Evolutionary conservation across 2,888 invertebrate genomes (phyloP), one percentile per base, ranked within the genome.

Genomic region (Margaritifera margaritifera): DNA sequence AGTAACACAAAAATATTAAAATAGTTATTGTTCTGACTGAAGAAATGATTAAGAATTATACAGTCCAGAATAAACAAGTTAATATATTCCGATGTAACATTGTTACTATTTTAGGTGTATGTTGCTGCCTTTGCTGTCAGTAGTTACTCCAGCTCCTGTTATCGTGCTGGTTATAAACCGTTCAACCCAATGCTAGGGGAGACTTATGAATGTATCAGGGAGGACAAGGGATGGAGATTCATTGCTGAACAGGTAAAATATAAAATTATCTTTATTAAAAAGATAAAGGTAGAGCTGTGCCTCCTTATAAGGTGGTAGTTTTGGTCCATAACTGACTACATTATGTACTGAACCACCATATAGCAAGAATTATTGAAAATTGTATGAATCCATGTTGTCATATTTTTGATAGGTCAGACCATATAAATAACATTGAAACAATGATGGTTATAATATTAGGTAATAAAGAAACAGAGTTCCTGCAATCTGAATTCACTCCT

Each of bases 151-250:
- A 94, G 90, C 84, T 93, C 92, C 80, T 93, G 90, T 90, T 94
- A 92, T 81, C 89, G 95, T 63, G 95, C 95, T 54, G 95, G 94
- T 61, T 94, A 94, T 86, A 95, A 95, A 87, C 95, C 95, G 1
- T 95, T 95, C 91, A 95, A 95, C 91, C 95, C 95, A 22, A 90
- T 95, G 67, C 91, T 95, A 51, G 94, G 93, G 0, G 95, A 95
- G 91, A 95, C 95, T 0, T 95, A 94, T 89, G 95, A 95, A 90
- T 94, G 94, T 85, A 92, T 94, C 53, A 86, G 95, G 1, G 94
- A 93, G 79, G 95, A 95, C 84, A 92, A 93, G 82, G 94, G 94
- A 0, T 95, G 95, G 91, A 90, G 93, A 71, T 95, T 94, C 87
- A 86, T 95, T 6, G 93, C 94, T 0, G 95, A 95, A 87, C 95